These are phyloP conservation scores for Rhagophthalmus giganteus DNA, from an alignment of 2,888 invertebrate species.

Conservation along the genomic window DNA sequence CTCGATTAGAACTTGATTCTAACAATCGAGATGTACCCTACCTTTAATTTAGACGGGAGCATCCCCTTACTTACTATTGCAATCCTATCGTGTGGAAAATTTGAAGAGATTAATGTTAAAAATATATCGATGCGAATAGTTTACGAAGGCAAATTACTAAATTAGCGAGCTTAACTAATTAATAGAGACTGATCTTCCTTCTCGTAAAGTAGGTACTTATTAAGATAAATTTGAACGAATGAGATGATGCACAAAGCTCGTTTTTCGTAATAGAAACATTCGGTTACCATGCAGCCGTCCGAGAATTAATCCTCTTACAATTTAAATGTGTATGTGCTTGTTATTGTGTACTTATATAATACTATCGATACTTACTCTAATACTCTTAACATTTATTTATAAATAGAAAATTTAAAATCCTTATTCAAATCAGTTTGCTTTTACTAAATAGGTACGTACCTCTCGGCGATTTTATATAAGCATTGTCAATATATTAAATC, in stretches of 20 bases:
- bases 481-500: too few species aligned
- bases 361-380: too few species aligned
- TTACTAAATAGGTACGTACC: too few species aligned
- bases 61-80: constrained; percentile 34
- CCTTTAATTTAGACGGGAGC: constrained; percentile 38
- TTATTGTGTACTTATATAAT: too few species aligned
- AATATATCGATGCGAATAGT: neutral
- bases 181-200: constrained; percentile 9
- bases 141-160: constrained; percentile 1
- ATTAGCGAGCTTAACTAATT: constrained; percentile 10
- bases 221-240: constrained; percentile 13
- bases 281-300: constrained; percentile 10
- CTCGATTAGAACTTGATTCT: constrained; percentile 44
- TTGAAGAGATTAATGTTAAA: constrained; percentile 9
- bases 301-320: constrained; percentile 17
- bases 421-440: too few species aligned
- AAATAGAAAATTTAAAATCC: too few species aligned
- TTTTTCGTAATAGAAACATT: neutral
- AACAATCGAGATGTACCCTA: constrained; percentile 43
- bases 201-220: too few species aligned
- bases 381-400: too few species aligned
- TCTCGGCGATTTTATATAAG: too few species aligned
- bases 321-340: too few species aligned
- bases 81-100: constrained; percentile 17
- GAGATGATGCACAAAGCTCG: constrained; percentile 5